Conservation (phyloP, 2,113 vertebrate genomes). For the Pithys albifrons region DNA sequence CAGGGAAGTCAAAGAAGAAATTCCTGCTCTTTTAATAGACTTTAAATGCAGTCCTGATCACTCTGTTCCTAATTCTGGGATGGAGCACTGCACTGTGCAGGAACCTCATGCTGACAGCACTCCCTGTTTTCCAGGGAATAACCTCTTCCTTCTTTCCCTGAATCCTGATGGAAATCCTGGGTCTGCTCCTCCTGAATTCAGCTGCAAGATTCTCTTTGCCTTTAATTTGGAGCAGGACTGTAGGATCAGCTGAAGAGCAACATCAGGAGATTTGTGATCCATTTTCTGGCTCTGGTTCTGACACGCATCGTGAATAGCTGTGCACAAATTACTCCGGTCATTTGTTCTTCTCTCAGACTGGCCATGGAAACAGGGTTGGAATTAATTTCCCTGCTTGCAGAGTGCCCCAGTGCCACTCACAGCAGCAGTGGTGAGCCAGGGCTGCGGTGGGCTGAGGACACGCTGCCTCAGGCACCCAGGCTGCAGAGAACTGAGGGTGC, state of each 20-base stretch:
- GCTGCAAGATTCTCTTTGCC: background rate
- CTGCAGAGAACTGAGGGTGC: background rate
- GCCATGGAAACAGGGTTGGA: background rate
- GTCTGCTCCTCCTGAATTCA: background rate
- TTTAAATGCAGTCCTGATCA: background rate
- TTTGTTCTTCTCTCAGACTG: background rate
- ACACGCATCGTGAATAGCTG: background rate
- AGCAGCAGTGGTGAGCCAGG: background rate
- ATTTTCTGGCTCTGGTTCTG: slow-evolving; percentile 2
- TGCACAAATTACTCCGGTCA: background rate
- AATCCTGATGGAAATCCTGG: background rate
- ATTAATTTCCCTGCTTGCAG: slow-evolving; percentile 9
- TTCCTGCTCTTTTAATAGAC: background rate
- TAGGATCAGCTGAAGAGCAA: background rate
- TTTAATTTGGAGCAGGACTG: background rate
- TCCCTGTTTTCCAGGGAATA: background rate
- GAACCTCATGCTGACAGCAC: background rate
- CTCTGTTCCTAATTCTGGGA: background rate
- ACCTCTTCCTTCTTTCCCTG: background rate
- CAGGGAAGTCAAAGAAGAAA: background rate
- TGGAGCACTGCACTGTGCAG: background rate
- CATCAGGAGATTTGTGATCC: background rate
- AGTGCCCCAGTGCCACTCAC: background rate
- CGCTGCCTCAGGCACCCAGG: background rate
- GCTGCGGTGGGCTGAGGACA: background rate